Evolutionary conservation across 2,888 invertebrate species (phyloP).

Genomic region (Plebejus argus): DNA sequence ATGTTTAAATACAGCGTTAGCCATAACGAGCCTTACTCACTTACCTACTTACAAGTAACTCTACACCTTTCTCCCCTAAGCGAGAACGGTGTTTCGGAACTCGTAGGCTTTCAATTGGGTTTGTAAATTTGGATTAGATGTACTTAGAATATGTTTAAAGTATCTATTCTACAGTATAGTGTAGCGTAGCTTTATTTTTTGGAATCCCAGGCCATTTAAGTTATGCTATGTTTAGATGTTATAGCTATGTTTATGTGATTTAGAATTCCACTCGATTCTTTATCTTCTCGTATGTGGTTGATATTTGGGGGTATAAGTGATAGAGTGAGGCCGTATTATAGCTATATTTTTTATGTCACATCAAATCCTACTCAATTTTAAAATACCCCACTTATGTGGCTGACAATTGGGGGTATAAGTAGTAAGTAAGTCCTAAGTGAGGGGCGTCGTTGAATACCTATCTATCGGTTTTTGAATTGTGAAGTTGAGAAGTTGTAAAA

Average conservation of each 20-base stretch:
- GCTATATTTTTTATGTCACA: neutral
- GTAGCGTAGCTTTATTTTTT: no score
- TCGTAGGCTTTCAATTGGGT: constrained; percentile 40
- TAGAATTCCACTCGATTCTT: no score
- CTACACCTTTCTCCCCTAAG: constrained; percentile 32
- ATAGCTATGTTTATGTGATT: constrained; percentile 4
- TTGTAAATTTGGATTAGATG: constrained; percentile 4
- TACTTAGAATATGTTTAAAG: neutral
- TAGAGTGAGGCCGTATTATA: neutral
- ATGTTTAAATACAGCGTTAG: neutral
- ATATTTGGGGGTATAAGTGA: constrained; percentile 36
- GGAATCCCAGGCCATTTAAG: no score
- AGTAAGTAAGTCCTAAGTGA: constrained; percentile 60
- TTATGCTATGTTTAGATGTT: no score
- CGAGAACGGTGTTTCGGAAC: constrained; percentile 38
- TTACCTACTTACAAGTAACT: constrained; percentile 24
- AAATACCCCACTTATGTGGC: neutral
- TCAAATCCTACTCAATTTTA: neutral
- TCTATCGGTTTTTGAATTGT: no score
- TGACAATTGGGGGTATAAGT: constrained; percentile 42
- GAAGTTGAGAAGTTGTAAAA: no score
- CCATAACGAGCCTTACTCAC: constrained; percentile 26
- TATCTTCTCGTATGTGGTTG: neutral
- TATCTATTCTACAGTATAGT: neutral
- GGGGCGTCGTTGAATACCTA: constrained; percentile 24